Conservation (phyloP, 2,113 vertebrate species). For the Chloropsis cyanopogon region DNA sequence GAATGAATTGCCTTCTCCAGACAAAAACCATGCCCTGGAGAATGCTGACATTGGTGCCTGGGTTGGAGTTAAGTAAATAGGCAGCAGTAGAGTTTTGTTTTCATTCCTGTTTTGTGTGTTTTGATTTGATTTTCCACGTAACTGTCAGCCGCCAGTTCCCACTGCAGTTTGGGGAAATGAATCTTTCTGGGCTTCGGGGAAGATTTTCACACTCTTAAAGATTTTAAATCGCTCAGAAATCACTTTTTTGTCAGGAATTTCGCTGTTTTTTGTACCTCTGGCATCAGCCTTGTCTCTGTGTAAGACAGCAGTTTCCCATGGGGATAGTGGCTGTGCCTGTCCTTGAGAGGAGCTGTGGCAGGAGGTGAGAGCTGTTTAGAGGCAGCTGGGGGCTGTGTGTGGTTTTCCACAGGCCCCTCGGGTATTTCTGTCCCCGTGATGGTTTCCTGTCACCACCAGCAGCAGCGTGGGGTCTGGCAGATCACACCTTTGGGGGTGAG, state of each 20-base stretch:
- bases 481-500: background rate
- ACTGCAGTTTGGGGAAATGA: background rate
- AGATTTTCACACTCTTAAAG: background rate
- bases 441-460: background rate
- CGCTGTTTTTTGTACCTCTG: background rate
- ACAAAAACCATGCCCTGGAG: background rate
- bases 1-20: background rate
- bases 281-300: background rate
- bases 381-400: background rate
- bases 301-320: fast-evolving
- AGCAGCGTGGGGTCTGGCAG: background rate
- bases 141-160: background rate
- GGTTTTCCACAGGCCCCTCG: background rate
- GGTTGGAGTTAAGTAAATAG: background rate
- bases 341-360: background rate
- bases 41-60: background rate
- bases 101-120: background rate
- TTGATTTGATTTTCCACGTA: background rate
- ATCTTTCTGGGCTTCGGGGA: background rate
- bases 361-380: background rate
- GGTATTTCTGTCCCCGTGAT: background rate
- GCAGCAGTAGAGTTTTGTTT: background rate
- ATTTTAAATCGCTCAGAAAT: background rate
- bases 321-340: background rate
- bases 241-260: fast-evolving